A percentile compares a stretch with the other conserved stretches of the same genome.
Conservation (phyloP, 2,888 invertebrate genomes). For the Leuctra nigra region DNA sequence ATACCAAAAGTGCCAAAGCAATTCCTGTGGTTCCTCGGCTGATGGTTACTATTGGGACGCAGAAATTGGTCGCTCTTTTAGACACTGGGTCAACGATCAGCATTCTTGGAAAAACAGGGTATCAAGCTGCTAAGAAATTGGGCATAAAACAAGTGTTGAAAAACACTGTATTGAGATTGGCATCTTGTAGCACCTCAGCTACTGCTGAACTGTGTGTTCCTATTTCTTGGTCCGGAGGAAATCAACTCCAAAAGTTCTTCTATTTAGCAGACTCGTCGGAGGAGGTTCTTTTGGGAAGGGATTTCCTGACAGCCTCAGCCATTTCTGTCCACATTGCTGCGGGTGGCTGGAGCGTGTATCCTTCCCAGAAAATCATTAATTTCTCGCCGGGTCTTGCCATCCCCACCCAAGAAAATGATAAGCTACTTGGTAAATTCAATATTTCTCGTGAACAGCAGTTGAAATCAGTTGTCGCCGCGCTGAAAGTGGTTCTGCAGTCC, state of each 20-base stretch:
- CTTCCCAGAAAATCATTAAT: neutral
- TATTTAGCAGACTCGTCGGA: neutral
- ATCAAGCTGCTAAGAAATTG: neutral
- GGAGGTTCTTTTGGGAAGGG: neutral
- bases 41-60: neutral
- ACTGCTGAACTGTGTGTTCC: neutral
- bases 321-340: neutral
- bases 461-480: too few species aligned
- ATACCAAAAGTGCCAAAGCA: too few species aligned
- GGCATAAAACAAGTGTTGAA: neutral
- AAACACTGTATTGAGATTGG: neutral
- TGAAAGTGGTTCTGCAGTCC: too few species aligned
- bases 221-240: neutral
- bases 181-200: neutral
- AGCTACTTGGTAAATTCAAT: too few species aligned
- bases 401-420: too few species aligned
- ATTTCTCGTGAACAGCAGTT: too few species aligned
- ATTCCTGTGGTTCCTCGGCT: neutral
- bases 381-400: too few species aligned
- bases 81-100: constrained; percentile 22
- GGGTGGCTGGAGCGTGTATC: neutral
- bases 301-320: neutral
- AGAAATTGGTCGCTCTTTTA: constrained; percentile 17
- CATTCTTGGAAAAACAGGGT: constrained; percentile 11
- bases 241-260: neutral